Base-by-base conservation (phyloP, 2,113 vertebrate species). In the Sinosuthora webbiana region DNA sequence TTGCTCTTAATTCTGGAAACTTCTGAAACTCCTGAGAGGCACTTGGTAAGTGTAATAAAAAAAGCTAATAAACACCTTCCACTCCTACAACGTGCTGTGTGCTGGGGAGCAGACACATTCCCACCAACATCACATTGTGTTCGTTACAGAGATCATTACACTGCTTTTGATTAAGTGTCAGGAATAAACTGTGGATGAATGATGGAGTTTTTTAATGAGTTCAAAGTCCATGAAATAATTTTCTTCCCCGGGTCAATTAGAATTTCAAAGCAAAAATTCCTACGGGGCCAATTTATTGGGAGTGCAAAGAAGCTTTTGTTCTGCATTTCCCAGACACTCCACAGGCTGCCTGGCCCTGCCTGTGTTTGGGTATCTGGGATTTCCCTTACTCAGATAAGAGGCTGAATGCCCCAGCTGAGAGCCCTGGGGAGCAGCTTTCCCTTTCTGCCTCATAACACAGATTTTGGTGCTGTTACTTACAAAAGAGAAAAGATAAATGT, bases 261-360 rank as follows among this genome's bases (percentile, higher is more conserved):
- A 97, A 98, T 97, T 98, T 98, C 97, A 97, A 97, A 98, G 97
- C 92, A 82, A 95, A 95, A 95, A 91, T 71, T 98, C 98, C 96
- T 78, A 23, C 12, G 95, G 94, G 97, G 98, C 96, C 93, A 97
- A 97, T 98, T 97, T 97, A 97, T 44, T 95, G 93, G 97, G 91
- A 98, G 86, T 50, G 93, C 70, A 96, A 85, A 95, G 87, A 97
- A 60, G 77, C 42, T 98, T 97, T 97, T 97, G 90, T 95, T 97
- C 68, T 59, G 94, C 75, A 45, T 39, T 65, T 98, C 92, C 95
- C 94, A 91, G 87, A 65, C 92, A 68, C 84, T 94, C 89, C 87
- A 24, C 28, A 42, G 22, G 28, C 67, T 93, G 95, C 75, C 87
- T 91, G 77, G 41, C 63, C 91, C 81, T 45, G 62, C 50, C 35